These are phyloP conservation scores for Mirza zaza DNA, from an alignment of 2,113 vertebrate genomes.

Conservation along the genomic window DNA sequence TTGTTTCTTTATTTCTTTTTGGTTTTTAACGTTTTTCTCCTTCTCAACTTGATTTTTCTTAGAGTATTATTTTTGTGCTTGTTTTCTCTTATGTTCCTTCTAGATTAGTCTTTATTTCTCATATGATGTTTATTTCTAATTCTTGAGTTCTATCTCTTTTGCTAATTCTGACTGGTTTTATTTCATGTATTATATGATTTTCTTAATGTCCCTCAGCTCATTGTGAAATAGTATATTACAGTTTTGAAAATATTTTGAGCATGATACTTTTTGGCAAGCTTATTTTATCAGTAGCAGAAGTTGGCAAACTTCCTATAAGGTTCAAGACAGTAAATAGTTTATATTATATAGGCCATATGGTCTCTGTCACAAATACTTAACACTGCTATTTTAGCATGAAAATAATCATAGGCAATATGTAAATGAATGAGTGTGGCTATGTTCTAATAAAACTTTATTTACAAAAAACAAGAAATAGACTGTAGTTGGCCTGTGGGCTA, in stretches of 20 bases:
- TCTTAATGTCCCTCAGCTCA: background rate
- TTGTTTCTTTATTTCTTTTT: background rate
- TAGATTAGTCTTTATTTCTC: background rate
- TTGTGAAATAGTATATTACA: background rate
- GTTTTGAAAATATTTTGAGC: background rate
- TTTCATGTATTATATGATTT: background rate
- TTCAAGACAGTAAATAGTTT: conserved; percentile 4
- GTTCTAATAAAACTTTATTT: conserved; percentile 32
- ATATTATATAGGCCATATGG: background rate
- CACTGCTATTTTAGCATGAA: background rate
- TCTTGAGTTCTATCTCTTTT: background rate
- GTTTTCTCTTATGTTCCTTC: background rate
- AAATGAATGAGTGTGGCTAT: background rate
- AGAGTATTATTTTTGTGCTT: background rate
- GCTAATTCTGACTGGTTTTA: background rate
- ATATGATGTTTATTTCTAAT: background rate
- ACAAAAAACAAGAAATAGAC: background rate
- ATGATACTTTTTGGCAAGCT: background rate
- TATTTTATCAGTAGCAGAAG: background rate
- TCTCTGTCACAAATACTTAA: background rate
- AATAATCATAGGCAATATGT: background rate
- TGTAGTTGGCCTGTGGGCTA: background rate
- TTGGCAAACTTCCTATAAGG: background rate
- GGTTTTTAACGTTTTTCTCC: background rate
- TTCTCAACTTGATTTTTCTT: background rate